phyloP scores from a whole-genome alignment of 2,113 vertebrate genomes.

The Phylloscopus whistleri region DNA sequence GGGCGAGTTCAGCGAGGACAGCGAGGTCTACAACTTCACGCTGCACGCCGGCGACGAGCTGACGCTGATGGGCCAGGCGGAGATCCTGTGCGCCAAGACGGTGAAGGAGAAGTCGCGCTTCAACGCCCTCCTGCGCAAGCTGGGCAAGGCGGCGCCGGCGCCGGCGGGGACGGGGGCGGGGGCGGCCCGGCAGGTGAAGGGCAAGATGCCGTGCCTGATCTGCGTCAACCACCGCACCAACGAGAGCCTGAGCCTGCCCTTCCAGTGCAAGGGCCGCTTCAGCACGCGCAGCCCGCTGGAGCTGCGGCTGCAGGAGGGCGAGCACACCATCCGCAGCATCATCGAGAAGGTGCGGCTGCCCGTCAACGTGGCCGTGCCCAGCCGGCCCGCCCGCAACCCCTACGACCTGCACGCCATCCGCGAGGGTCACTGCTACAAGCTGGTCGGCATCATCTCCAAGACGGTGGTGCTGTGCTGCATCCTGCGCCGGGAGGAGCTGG shows the following conservation, averaged over 20 bases:
- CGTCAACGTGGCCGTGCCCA: conserved; percentile 92
- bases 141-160: conserved; percentile 81
- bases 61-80: conserved; percentile 96
- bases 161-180: neutral
- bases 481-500: conserved; percentile 84
- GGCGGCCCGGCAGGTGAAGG: conserved; percentile 65
- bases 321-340: conserved; percentile 95
- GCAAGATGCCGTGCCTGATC: conserved; percentile 96
- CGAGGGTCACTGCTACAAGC: conserved; percentile 96
- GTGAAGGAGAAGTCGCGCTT: conserved; percentile 93
- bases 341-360: conserved; percentile 95
- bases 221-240: conserved; percentile 99
- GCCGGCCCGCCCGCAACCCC: conserved; percentile 87
- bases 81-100: conserved; percentile 92
- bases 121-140: conserved; percentile 84
- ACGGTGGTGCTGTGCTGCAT: conserved; percentile 95
- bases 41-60: conserved; percentile 95
- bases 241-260: conserved; percentile 95
- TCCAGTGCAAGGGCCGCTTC: conserved; percentile 94
- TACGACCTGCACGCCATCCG: conserved; percentile 93
- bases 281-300: conserved; percentile 95
- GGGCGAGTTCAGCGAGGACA: conserved; percentile 98
- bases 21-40: conserved; percentile 98
- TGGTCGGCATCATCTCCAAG: conserved; percentile 96
- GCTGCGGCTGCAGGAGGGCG: conserved; percentile 94